phyloP scores from a whole-genome alignment of 2,888 invertebrate genomes.

The Cryptocephalus moraei region DNA sequence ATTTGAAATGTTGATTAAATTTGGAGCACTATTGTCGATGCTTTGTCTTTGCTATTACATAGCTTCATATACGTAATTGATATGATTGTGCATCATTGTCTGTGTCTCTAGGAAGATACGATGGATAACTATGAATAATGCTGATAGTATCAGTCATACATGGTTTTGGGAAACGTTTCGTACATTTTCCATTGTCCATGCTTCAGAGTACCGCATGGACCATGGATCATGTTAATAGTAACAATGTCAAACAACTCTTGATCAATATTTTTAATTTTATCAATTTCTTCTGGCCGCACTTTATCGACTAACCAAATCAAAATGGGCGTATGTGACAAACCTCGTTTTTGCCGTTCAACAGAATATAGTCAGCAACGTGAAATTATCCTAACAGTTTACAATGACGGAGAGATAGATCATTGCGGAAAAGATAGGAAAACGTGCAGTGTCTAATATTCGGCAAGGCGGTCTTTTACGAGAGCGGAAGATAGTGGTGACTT shows the following conservation, averaged over 20 bases:
- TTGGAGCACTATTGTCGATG: too few species aligned
- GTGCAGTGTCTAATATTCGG: too few species aligned
- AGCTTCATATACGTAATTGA: too few species aligned
- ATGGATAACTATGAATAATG: conserved; percentile 9
- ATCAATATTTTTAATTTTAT: conserved; percentile 29
- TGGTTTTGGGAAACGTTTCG: conserved; percentile 17
- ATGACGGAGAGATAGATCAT: too few species aligned
- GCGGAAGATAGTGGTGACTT: too few species aligned
- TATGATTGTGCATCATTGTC: not conserved
- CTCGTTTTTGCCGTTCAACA: conserved; percentile 5
- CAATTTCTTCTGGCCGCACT: conserved; percentile 13
- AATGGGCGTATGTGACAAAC: conserved; percentile 26
- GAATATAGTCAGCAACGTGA: too few species aligned
- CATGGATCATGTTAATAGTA: conserved; percentile 35
- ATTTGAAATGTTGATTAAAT: too few species aligned
- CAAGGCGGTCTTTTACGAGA: too few species aligned
- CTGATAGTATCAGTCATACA: conserved; percentile 11
- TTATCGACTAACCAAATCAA: conserved; percentile 17
- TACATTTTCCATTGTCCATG: conserved; percentile 31
- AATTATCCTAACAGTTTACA: too few species aligned
- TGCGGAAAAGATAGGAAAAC: too few species aligned
- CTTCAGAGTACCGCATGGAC: conserved; percentile 32
- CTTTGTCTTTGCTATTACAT: not conserved
- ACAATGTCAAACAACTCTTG: conserved; percentile 18
- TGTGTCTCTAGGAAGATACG: conserved; percentile 2